Evolutionary conservation across 2,113 vertebrate species (phyloP), one percentile per base, ranked within the genome.

Genomic region (Paramisgurnus dabryanus): DNA sequence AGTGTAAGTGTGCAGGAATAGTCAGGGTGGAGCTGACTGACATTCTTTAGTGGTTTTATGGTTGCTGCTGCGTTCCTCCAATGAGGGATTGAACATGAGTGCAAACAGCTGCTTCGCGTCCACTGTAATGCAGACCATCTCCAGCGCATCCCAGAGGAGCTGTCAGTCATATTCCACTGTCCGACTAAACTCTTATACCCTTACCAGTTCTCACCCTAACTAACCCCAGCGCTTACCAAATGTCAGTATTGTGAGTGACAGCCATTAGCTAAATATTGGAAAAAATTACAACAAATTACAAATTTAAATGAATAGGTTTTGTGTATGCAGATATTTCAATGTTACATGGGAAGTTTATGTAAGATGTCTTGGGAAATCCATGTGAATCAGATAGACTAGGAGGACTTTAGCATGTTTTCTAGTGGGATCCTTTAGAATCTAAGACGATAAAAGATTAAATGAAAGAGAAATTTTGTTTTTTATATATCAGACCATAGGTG

Each of bases 11-110:
- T 63, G 61, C 39, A 58, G 63, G 63, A 53, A 55, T 60, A 50
- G 15, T 55, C 34, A 66, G 85, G 83, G 83, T 66, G 82, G 83
- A 81, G 57, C 50, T 79, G 67, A 50, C 73, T 39, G 65, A 69
- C 41, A 75, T 76, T 78, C 66, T n/a, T 34, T 60, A 68, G 79
- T 74, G 84, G 73, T 79, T 86, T 86, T 84, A 82, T 73, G 43
- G 55, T 81, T 63, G 43, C 50, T 73, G 43, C 45, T 73, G 78
- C 43, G 49, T 74, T 55, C 83, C 73, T 72, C 80, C 68, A 73
- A 65, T 80, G 60, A 83, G 69, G 75, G 76, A 74, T 79, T 78
- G 39, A 76, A 75, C 5, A 18, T 64, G 69, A 86, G 61, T 82
- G 83, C 69, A 87, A 80, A 83, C 63, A 75, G 53, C 79, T 86